Evolutionary conservation across 2,888 invertebrate species (phyloP), one percentile per base, ranked within the genome.

Genomic region (Sinopyrophorus schimmeli): DNA sequence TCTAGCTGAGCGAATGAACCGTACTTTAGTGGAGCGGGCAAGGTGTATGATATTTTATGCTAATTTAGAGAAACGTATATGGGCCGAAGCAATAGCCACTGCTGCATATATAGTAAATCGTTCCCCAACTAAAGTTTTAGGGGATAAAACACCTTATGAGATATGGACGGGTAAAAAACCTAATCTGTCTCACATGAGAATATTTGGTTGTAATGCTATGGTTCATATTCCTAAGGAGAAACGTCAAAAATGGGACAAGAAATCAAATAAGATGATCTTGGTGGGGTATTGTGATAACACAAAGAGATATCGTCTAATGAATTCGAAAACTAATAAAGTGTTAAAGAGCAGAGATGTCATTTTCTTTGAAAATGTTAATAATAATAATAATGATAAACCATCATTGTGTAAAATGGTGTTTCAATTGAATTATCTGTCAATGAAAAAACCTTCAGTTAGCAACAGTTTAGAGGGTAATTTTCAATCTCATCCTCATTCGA

Each of bases 61-160:
- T 3, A 37, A 37, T 11, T 16, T 32, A 18, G 14, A n/a, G 4
- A 15, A 9, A 9, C 6, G 20, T 5, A 20, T 14, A 26, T 37
- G 37, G 37, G 15, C 37, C 5, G 37, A 37, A 23, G 24, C 37
- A 16, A 20, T 37, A 9, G 16, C 9, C 16, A 26, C 26, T 9
- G 37, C 26, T 9, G 16, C 16, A 16, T 37, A 37, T 26, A 9
- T 24, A 14, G 26, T 26, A 10, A 37, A 24, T 24, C 37, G 37
- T 6, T 26, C 26, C 14, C 24, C 26, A 7, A 37, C 37, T 14
- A 27, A 10, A 27, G 27, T 14, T 9, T 11, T 27, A 10, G 4
- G 4, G 12, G 11, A 11, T 27, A 10, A n/a, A n/a, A 34, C 32
- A 4, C 32, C 32, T 3, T 5, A 20, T 15, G 20, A 34, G 11